Conservation (phyloP, 2,113 vertebrate species). For the Lampris incognitus region DNA sequence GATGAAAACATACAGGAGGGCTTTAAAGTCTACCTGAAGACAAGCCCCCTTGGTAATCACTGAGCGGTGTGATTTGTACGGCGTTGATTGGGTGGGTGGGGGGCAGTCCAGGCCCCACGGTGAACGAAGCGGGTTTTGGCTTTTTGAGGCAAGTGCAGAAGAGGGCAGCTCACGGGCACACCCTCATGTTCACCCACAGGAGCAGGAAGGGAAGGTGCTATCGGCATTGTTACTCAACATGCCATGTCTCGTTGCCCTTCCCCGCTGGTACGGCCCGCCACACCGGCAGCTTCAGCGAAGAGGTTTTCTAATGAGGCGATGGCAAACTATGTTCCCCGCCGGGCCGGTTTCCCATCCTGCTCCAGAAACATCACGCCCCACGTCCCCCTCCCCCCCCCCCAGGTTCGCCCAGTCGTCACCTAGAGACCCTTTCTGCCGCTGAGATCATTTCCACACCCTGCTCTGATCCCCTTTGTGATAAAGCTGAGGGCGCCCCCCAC, state of each 20-base stretch:
- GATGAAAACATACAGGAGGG: conserved; percentile 12
- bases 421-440: conserved; percentile 51
- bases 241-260: conserved; percentile 22
- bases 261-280: conserved; percentile 6
- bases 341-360: conserved; percentile 21
- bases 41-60: background rate
- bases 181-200: background rate
- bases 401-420: conserved; percentile 31
- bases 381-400: background rate
- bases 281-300: conserved; percentile 14
- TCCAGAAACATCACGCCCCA: conserved; percentile 9
- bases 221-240: conserved; percentile 51
- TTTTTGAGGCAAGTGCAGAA: conserved; percentile 6
- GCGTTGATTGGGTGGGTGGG: background rate
- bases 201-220: conserved; percentile 10
- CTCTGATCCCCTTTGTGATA: conserved; percentile 72
- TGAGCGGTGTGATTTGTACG: conserved; percentile 21
- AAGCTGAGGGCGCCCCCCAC: conserved; percentile 34
- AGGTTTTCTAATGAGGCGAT: conserved; percentile 4
- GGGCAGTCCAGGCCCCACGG: too few species aligned
- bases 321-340: conserved; percentile 28
- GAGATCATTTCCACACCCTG: conserved; percentile 60
- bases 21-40: conserved; percentile 27
- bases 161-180: conserved; percentile 16
- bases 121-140: background rate